Conservation (phyloP, 2,888 invertebrate species). For the Brenthis hecate region DNA sequence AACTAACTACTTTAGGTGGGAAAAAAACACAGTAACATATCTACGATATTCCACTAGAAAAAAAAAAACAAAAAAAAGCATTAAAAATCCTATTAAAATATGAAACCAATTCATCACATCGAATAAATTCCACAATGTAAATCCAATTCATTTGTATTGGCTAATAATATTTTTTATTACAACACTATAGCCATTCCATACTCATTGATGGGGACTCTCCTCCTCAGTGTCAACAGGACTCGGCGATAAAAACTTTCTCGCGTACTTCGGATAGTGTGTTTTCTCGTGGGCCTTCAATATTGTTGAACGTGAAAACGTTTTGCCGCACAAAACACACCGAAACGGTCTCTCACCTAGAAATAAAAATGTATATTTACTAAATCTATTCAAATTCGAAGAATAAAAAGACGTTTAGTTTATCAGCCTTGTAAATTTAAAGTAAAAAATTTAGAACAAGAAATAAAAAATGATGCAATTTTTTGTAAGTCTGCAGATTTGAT, state of each 20-base stretch:
- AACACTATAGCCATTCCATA: conserved; percentile 50
- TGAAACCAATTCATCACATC: background rate
- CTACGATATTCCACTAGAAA: too few relatives aligned
- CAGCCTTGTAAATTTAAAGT: too few relatives aligned
- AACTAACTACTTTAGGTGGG: too few relatives aligned
- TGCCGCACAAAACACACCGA: conserved; percentile 93
- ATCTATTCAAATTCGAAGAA: background rate
- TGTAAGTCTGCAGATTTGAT: too few relatives aligned
- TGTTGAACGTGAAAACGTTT: conserved; percentile 94
- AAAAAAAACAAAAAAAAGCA: too few relatives aligned
- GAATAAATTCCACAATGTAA: conserved; percentile 10
- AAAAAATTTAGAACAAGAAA: too few relatives aligned
- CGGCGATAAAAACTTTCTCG: conserved; percentile 93
- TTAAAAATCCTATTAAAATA: too few relatives aligned
- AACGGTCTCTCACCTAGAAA: conserved; percentile 91
- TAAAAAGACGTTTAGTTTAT: background rate
- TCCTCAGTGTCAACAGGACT: conserved; percentile 92
- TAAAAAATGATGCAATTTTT: too few relatives aligned
- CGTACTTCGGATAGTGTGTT: conserved; percentile 95
- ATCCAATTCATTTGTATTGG: conserved; percentile 43
- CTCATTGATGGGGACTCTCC: conserved; percentile 88
- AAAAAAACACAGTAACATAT: too few relatives aligned
- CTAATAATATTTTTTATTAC: conserved; percentile 57
- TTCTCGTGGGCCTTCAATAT: conserved; percentile 96
- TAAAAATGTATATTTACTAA: background rate